phyloP scores from a whole-genome alignment of 2,888 invertebrate genomes.

The Dryobotodes eremita region DNA sequence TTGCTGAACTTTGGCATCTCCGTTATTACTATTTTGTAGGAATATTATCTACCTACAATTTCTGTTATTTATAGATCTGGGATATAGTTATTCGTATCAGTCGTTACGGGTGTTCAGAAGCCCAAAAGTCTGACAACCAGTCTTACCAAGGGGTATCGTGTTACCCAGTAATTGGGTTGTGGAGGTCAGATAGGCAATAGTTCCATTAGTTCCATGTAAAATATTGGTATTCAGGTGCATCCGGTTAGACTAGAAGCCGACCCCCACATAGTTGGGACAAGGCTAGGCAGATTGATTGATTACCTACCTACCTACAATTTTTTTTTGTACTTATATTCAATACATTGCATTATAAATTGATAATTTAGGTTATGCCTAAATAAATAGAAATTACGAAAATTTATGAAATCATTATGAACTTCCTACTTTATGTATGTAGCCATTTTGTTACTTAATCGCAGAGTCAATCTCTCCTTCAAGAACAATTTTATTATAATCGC shows the following conservation, averaged over 20 bases:
- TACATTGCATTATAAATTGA: background rate
- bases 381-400: too few species aligned
- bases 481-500: background rate
- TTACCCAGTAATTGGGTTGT: background rate
- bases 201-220: too few species aligned
- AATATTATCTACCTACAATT: background rate
- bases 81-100: background rate
- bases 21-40: background rate
- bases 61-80: background rate
- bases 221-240: background rate
- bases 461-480: background rate
- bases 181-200: background rate
- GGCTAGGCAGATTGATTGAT: background rate
- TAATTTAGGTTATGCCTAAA: too few species aligned
- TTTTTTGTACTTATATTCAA: background rate
- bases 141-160: background rate
- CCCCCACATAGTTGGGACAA: background rate
- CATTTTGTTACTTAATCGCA: background rate
- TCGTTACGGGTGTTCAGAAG: background rate
- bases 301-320: background rate
- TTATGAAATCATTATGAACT: background rate
- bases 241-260: background rate
- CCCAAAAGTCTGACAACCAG: background rate
- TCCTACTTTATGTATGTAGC: background rate
- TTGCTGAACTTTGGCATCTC: slow-evolving; percentile 30